Percentiles rank a stretch among this genome's conserved stretches.
Conservation (phyloP, 2,113 vertebrate genomes). For the Cyanoliseus patagonus region DNA sequence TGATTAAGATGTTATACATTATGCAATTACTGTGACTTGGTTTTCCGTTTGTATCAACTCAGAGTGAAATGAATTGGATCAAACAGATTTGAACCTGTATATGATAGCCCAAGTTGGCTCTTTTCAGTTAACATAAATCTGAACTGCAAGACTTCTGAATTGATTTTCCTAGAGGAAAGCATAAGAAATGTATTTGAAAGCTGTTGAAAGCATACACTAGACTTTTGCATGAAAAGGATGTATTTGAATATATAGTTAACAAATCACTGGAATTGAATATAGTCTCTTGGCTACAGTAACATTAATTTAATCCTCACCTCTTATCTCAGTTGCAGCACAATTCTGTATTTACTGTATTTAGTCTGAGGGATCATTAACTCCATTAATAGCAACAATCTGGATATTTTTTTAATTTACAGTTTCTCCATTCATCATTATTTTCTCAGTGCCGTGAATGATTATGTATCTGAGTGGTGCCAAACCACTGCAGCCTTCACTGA, state of each 20-base stretch:
- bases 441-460: neutral
- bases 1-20: neutral
- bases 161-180: neutral
- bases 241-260: neutral
- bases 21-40: neutral
- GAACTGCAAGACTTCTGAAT: neutral
- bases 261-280: neutral
- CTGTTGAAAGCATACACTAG: neutral
- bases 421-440: neutral
- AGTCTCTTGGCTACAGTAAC: neutral
- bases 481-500: neutral
- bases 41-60: neutral
- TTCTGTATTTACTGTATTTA: constrained; percentile 7
- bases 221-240: neutral
- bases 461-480: neutral
- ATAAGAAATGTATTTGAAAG: neutral
- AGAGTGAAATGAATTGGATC: neutral
- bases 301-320: neutral
- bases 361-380: neutral
- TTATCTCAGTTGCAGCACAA: neutral
- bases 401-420: neutral
- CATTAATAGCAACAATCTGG: neutral
- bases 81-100: neutral
- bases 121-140: neutral
- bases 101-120: neutral